Evolutionary conservation across 2,888 invertebrate species (phyloP).

Genomic region (Lysandra coridon): DNA sequence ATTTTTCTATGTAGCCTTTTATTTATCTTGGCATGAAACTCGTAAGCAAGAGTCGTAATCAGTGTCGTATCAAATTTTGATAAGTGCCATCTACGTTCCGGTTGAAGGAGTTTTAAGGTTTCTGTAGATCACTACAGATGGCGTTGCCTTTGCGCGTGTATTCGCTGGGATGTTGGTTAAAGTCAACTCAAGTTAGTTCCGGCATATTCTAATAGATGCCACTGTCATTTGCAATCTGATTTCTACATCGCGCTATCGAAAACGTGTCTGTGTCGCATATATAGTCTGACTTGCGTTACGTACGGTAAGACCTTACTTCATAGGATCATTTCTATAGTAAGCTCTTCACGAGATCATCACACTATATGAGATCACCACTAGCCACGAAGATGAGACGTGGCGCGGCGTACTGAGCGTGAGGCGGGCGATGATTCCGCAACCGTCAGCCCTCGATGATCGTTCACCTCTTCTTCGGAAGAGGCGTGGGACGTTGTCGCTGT

Average conservation of each 20-base stretch:
- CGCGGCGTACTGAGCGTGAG: conserved; percentile 49
- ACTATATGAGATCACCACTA: conserved; percentile 45
- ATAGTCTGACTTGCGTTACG: background rate
- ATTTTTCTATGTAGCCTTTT: too few species aligned
- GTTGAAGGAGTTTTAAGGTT: background rate
- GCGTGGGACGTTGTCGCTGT: conserved; percentile 48
- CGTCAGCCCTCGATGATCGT: conserved; percentile 52
- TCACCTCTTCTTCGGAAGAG: conserved; percentile 41
- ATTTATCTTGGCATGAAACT: too few species aligned
- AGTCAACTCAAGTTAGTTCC: background rate
- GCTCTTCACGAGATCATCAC: conserved; percentile 50
- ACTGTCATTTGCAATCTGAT: background rate
- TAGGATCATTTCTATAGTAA: conserved; percentile 53
- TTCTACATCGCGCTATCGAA: conserved; percentile 14
- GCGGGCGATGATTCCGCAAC: conserved; percentile 41
- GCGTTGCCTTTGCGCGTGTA: background rate
- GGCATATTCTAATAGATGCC: background rate
- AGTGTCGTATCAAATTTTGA: background rate
- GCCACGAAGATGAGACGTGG: conserved; percentile 52
- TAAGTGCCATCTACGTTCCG: background rate
- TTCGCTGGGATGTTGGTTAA: background rate
- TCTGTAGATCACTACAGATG: background rate
- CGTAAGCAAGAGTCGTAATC: too few species aligned
- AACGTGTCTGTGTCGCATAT: background rate
- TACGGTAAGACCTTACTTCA: conserved; percentile 47